These are phyloP conservation scores for Bhutanitis thaidina DNA, from an alignment of 2,888 invertebrate species.

Conservation along the genomic window DNA sequence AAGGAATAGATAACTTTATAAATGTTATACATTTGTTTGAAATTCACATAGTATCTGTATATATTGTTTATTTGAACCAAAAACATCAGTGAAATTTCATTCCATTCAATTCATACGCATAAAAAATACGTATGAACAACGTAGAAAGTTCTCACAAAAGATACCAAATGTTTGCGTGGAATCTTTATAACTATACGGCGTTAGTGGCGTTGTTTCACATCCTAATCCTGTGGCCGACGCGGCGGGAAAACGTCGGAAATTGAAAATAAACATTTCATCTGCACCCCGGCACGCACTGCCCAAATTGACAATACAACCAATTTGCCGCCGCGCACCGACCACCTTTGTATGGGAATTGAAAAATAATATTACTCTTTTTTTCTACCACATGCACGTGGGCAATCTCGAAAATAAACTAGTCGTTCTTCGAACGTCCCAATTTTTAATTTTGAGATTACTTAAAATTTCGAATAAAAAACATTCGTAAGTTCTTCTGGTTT, in stretches of 20 bases:
- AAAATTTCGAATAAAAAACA: no score
- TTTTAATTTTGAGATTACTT: slow-evolving; percentile 3
- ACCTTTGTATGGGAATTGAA: slow-evolving; percentile 80
- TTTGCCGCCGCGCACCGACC: slow-evolving; percentile 73
- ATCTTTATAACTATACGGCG: slow-evolving; percentile 28
- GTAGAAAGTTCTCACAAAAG: no score
- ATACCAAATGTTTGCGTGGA: neutral
- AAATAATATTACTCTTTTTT: slow-evolving; percentile 78
- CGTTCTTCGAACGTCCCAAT: slow-evolving; percentile 33
- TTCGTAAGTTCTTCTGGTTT: no score
- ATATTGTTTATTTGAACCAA: no score
- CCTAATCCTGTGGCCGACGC: slow-evolving; percentile 71
- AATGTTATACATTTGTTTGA: no score
- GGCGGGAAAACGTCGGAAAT: slow-evolving; percentile 75
- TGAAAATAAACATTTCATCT: slow-evolving; percentile 80
- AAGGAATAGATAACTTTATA: no score
- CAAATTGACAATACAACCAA: slow-evolving; percentile 80
- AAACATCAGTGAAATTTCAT: no score
- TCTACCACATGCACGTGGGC: slow-evolving; percentile 56
- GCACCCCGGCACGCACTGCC: slow-evolving; percentile 77
- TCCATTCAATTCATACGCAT: no score
- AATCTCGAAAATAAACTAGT: slow-evolving; percentile 74
- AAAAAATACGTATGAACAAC: no score
- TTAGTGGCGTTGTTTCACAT: slow-evolving; percentile 53
- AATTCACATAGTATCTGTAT: no score